Evolutionary conservation across 2,888 invertebrate genomes (phyloP), one percentile per base, ranked within the genome.

Genomic region (Oxystoma pomonae): DNA sequence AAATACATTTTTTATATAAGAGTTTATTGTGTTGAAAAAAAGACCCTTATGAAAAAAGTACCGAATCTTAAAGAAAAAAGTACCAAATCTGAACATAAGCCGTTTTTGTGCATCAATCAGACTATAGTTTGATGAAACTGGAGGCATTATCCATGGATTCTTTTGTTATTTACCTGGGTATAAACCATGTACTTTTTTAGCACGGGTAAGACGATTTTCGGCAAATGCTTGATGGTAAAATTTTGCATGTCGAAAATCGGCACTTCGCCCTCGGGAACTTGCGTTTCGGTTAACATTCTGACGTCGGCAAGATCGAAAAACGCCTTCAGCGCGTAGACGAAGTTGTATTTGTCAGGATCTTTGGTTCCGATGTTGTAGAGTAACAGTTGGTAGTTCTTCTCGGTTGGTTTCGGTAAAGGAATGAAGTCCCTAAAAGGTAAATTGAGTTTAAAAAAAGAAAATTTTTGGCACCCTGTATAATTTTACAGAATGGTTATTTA

Each of bases 281-380:
- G 84, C 1, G 81, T 81, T 66, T 87, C 87, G 1, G 77, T 78
- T 16, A 80, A 75, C 68, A 90, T 82, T 65, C 90, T 82, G 19
- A 88, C 84, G 75, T 90, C 90, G 2, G 88, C 88, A 56, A 90
- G 78, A 85, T 90, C 88, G 77, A 90, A 89, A 81, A 90, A 89
- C 0, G 87, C 84, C 78, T 88, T 89, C 57, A 88, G 82, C 1
- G 85, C 83, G 69, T 88, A 87, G 51, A 85, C 82, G 77, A 88
- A 90, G 72, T 84, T 83, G 72, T 88, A 90, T 74, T 87, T 75
- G 56, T 89, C 88, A 35, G 87, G 78, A 72, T 89, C 86, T 0
- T 82, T 82, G 71, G 87, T 87, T 61, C 82, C 83, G 21, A 90
- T 76, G 1, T 88, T 83, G 75, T 88, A 89, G 58, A 90, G 81